Evolutionary conservation across 2,888 invertebrate genomes (phyloP).

Genomic region (Saturnia pavonia): DNA sequence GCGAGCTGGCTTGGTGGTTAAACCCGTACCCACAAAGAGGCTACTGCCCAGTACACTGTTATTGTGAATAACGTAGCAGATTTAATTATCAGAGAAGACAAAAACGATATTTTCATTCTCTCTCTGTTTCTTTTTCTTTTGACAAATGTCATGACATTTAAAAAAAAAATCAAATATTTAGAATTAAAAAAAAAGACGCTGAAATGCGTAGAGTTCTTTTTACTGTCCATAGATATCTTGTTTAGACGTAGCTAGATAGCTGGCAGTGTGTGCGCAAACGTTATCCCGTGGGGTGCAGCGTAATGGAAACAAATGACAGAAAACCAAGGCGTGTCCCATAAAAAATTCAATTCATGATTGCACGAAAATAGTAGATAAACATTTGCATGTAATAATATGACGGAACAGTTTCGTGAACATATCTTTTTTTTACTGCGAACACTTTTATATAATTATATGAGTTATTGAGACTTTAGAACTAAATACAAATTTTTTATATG

Average conservation of each 20-base stretch:
- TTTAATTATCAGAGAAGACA: too few relatives aligned
- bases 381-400: slow-evolving; percentile 50
- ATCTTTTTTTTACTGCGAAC: neutral
- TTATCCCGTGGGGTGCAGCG: slow-evolving; percentile 22
- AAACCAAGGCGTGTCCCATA: slow-evolving; percentile 64
- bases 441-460: slow-evolving; percentile 33
- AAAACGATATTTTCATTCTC: too few relatives aligned
- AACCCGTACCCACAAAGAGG: neutral
- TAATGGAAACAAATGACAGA: slow-evolving; percentile 79
- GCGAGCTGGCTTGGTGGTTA: neutral
- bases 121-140: too few relatives aligned
- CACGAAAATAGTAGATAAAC: slow-evolving; percentile 63
- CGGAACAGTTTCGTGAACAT: slow-evolving; percentile 46
- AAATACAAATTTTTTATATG: slow-evolving; percentile 44
- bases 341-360: slow-evolving; percentile 73
- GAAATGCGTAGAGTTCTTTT: neutral
- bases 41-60: neutral
- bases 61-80: too few relatives aligned
- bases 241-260: neutral
- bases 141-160: too few relatives aligned
- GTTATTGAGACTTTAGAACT: slow-evolving; percentile 51
- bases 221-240: neutral
- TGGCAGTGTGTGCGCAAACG: slow-evolving; percentile 24
- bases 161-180: too few relatives aligned
- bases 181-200: too few relatives aligned